Conservation (phyloP, 2,113 vertebrate species). For the Pseudorasbora parva region DNA sequence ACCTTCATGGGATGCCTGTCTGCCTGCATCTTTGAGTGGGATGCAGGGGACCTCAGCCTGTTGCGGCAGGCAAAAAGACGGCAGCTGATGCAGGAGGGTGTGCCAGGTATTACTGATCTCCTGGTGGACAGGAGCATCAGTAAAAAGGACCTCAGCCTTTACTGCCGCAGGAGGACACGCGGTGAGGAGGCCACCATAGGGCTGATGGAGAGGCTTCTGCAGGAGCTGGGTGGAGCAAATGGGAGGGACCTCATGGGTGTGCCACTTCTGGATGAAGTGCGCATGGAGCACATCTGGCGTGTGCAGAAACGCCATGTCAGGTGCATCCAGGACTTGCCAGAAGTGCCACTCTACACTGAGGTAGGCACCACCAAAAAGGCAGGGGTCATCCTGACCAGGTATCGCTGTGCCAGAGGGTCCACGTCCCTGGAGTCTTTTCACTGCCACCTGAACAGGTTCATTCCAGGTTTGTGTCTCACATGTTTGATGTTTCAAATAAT, state of each 20-base stretch:
- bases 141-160: conserved; percentile 3
- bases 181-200: background rate
- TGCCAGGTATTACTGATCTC: background rate
- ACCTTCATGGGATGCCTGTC: conserved; percentile 29
- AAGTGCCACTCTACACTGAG: conserved; percentile 39
- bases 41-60: background rate
- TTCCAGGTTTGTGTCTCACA: conserved; percentile 35
- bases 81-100: background rate
- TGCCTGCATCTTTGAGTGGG: conserved; percentile 33
- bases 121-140: conserved; percentile 16
- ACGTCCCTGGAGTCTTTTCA: conserved; percentile 41
- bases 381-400: conserved; percentile 22
- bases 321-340: conserved; percentile 50
- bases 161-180: conserved; percentile 8
- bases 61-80: background rate
- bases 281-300: conserved; percentile 50
- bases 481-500: background rate
- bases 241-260: conserved; percentile 32
- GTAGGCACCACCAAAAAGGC: conserved; percentile 27
- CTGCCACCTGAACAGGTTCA: conserved; percentile 38
- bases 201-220: conserved; percentile 11
- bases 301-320: conserved; percentile 36
- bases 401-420: conserved; percentile 34
- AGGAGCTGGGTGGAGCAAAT: background rate
- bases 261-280: background rate